These are phyloP conservation scores for Euura saliciscinereae DNA, from an alignment of 1,140 invertebrate genomes.

Conservation along the genomic window DNA sequence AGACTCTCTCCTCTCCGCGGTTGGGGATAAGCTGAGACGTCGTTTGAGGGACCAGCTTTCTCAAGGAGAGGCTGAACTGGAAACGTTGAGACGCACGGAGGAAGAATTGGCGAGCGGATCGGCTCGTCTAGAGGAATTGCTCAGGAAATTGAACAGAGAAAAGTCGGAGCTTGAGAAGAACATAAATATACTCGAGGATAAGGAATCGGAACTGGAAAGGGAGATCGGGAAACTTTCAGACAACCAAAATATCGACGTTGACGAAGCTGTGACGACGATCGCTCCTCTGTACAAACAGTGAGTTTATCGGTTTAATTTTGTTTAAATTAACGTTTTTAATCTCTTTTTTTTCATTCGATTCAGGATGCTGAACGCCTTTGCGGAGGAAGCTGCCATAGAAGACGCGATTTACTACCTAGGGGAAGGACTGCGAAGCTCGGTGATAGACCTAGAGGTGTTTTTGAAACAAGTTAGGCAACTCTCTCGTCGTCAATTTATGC, in stretches of 20 bases:
- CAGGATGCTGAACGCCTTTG: slow-evolving; percentile 92
- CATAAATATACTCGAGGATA: slow-evolving; percentile 81
- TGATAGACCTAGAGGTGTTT: slow-evolving; percentile 95
- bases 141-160: slow-evolving; percentile 83
- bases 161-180: slow-evolving; percentile 86
- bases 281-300: slow-evolving; percentile 96
- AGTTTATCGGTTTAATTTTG: slow-evolving; percentile 40
- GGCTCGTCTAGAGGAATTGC: slow-evolving; percentile 79
- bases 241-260: slow-evolving; percentile 86
- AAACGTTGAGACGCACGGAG: slow-evolving; percentile 87
- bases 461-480: slow-evolving; percentile 95
- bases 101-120: slow-evolving; percentile 89
- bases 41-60: slow-evolving; percentile 87
- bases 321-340: slow-evolving; percentile 16
- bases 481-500: slow-evolving; percentile 94
- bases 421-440: slow-evolving; percentile 90
- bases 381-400: slow-evolving; percentile 96
- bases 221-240: slow-evolving; percentile 79
- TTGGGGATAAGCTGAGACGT: slow-evolving; percentile 91
- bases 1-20: slow-evolving; percentile 90
- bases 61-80: slow-evolving; percentile 89
- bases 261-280: slow-evolving; percentile 96
- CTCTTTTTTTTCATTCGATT: slow-evolving; percentile 30
- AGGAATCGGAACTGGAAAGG: slow-evolving; percentile 85
- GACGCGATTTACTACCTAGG: slow-evolving; percentile 99